Evolutionary conservation across 1,140 invertebrate genomes (phyloP).

Genomic region (Drosophila nigrodunni): DNA sequence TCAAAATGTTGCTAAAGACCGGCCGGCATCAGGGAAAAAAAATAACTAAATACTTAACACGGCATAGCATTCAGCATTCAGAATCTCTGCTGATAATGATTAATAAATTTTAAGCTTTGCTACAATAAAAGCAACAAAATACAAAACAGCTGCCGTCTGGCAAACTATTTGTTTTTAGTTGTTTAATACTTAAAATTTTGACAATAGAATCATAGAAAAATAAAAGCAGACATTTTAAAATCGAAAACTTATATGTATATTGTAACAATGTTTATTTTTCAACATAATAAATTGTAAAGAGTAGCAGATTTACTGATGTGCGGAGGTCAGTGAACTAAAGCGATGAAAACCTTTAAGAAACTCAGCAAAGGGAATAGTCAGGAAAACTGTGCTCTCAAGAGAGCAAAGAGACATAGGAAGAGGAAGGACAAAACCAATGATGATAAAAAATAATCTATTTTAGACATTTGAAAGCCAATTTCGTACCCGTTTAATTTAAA

Average conservation of each 20-base stretch:
- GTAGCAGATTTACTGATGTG: slow-evolving; percentile 9
- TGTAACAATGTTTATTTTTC: slow-evolving; percentile 8
- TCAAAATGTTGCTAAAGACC: slow-evolving; percentile 54
- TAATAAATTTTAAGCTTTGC: slow-evolving; percentile 60
- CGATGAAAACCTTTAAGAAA: background rate
- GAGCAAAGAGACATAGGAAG: background rate
- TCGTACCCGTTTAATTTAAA: too few relatives aligned
- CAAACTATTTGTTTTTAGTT: slow-evolving; percentile 17
- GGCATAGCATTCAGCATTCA: slow-evolving; percentile 18
- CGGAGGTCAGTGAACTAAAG: slow-evolving; percentile 39
- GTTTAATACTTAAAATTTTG: slow-evolving; percentile 43
- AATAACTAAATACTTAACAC: slow-evolving; percentile 50
- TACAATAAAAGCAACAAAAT: slow-evolving; percentile 47
- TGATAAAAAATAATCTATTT: too few relatives aligned
- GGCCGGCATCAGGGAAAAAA: slow-evolving; percentile 57
- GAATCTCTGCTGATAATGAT: slow-evolving; percentile 65
- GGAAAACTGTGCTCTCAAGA: background rate
- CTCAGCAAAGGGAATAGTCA: background rate
- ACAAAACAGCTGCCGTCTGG: slow-evolving; percentile 50
- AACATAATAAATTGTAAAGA: slow-evolving; percentile 12
- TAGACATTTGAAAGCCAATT: too few relatives aligned
- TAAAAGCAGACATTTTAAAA: background rate
- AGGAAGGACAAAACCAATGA: too few relatives aligned
- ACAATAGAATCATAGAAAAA: slow-evolving; percentile 29
- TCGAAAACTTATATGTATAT: background rate